Percentiles rank a stretch among this genome's conserved stretches.
These are phyloP conservation scores for Brachyhypopomus occidentalis DNA, from an alignment of 2,113 vertebrate species.

Conservation along the genomic window DNA sequence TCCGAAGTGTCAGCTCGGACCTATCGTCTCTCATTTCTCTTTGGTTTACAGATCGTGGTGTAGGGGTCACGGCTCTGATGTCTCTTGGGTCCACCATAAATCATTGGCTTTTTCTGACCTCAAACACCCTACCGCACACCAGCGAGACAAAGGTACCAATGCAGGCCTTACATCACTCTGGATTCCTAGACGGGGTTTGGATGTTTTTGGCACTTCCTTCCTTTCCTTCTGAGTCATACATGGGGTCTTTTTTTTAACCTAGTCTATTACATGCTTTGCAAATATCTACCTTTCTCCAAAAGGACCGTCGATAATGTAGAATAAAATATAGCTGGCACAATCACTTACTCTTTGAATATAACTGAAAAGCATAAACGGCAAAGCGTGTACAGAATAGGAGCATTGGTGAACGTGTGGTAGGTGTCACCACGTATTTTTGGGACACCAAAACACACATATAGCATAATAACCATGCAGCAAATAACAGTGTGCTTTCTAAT, in stretches of 20 bases:
- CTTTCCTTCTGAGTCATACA: too few relatives aligned
- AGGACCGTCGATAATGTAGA: not conserved
- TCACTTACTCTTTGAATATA: not conserved
- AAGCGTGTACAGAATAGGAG: not conserved
- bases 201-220: too few relatives aligned
- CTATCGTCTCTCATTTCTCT: conserved; percentile 73
- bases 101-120: conserved; percentile 64
- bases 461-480: conserved; percentile 34
- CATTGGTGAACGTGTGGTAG: not conserved
- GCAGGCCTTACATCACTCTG: not conserved
- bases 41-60: conserved; percentile 63
- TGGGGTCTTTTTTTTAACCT: too few relatives aligned
- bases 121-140: not conserved
- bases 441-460: conserved; percentile 21
- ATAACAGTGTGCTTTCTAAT: conserved; percentile 39
- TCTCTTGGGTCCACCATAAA: conserved; percentile 61
- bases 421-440: conserved; percentile 20
- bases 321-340: not conserved
- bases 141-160: not conserved
- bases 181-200: not conserved
- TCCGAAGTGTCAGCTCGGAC: conserved; percentile 61
- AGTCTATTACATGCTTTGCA: not conserved
- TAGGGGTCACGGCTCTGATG: conserved; percentile 66
- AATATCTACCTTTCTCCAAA: not conserved
- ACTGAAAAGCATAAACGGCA: not conserved